Evolutionary conservation across 2,888 invertebrate species (phyloP).

Genomic region (Eretmocerus hayati): DNA sequence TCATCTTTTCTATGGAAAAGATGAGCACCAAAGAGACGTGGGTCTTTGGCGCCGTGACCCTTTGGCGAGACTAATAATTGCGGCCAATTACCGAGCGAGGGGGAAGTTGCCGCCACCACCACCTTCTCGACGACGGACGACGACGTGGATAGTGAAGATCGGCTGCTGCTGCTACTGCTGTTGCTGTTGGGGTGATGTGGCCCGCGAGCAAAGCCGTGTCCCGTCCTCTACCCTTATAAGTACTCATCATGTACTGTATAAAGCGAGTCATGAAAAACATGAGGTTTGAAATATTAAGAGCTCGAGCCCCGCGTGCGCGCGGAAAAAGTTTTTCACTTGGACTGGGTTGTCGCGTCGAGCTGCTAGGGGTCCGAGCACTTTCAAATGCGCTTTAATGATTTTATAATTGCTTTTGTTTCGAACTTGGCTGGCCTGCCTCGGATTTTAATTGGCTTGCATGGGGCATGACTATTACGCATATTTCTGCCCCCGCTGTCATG

Average conservation of each 20-base stretch:
- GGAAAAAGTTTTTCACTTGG: too few relatives aligned
- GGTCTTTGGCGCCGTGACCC: conserved; percentile 31
- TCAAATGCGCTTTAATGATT: neutral
- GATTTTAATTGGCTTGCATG: too few relatives aligned
- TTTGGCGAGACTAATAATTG: conserved; percentile 37
- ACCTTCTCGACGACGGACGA: neutral
- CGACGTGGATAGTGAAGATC: neutral
- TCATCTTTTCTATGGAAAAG: too few relatives aligned
- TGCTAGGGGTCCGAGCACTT: neutral
- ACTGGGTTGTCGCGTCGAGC: too few relatives aligned
- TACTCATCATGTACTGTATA: too few relatives aligned
- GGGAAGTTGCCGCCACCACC: neutral
- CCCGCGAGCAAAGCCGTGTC: too few relatives aligned
- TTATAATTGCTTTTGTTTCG: neutral
- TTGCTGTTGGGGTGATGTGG: neutral
- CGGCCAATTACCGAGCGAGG: conserved; percentile 34
- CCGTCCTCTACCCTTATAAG: too few relatives aligned
- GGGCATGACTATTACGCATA: too few relatives aligned
- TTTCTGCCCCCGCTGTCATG: too few relatives aligned
- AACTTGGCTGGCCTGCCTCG: neutral
- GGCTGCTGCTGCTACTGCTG: too few relatives aligned
- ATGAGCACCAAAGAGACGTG: conserved; percentile 4
- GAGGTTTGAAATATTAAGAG: neutral
- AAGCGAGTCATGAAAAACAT: neutral
- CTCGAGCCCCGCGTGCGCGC: neutral